These are phyloP conservation scores for Aleadryas rufinucha DNA, from an alignment of 2,113 vertebrate species.

Conservation along the genomic window DNA sequence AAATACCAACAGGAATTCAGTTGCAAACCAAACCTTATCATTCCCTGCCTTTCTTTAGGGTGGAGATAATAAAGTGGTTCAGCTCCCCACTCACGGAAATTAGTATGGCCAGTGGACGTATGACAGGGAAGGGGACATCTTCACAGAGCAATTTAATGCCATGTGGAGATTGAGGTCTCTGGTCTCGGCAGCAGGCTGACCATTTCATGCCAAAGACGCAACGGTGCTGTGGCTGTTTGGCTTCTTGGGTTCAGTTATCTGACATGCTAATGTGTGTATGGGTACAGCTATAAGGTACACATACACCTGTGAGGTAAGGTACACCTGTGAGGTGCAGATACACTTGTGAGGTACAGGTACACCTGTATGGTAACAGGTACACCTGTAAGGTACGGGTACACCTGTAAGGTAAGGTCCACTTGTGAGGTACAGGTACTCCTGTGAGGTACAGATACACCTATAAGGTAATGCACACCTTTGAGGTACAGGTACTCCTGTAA, in stretches of 20 bases:
- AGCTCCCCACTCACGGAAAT: not conserved
- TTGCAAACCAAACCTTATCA: not conserved
- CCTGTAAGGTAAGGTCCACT: not conserved
- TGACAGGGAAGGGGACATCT: not conserved
- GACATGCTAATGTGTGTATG: rapidly evolving
- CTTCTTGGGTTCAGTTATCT: not conserved
- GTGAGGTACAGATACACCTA: not conserved
- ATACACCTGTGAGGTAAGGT: not conserved
- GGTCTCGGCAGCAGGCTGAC: not conserved
- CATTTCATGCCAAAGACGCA: not conserved
- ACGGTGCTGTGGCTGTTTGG: not conserved
- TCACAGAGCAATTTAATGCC: not conserved
- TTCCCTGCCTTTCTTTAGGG: not conserved
- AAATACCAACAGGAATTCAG: not conserved
- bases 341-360: not conserved
- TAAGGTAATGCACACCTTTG: no score
- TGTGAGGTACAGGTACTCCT: not conserved
- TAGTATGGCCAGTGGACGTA: rapidly evolving
- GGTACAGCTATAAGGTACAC: not conserved
- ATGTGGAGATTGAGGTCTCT: not conserved
- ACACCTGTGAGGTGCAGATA: not conserved
- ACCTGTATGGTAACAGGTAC: no score
- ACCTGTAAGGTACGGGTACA: not conserved
- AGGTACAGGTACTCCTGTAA: not conserved
- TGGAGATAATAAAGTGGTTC: not conserved